phyloP scores from a whole-genome alignment of 2,797 vertebrate genomes.

The Parauchenoglanis punctatus region DNA sequence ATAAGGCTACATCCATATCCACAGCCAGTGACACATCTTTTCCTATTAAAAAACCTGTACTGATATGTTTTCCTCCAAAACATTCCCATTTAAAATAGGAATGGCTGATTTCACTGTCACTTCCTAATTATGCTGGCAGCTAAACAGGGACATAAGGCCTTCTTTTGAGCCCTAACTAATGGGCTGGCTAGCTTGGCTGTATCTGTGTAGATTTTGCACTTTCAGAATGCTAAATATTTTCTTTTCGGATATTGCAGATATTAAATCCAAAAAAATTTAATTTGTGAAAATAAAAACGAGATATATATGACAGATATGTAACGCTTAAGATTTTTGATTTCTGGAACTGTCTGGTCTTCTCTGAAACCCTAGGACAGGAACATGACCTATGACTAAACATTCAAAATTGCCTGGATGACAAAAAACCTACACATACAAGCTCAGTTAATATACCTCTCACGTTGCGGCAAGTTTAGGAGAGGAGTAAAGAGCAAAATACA shows the following conservation, averaged over 20 bases:
- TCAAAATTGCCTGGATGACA: not conserved
- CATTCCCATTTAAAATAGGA: not conserved
- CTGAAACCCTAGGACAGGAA: not conserved
- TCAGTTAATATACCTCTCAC: not conserved
- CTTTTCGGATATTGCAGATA: not conserved
- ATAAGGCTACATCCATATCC: not conserved
- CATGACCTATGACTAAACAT: not conserved
- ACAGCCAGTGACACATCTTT: not conserved
- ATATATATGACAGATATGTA: not conserved
- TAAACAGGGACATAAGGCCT: not conserved
- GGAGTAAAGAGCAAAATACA: slow-evolving; percentile 13
- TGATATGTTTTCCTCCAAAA: not conserved
- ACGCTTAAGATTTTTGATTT: not conserved
- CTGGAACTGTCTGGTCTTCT: not conserved
- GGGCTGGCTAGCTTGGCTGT: not conserved
- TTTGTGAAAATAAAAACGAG: not conserved
- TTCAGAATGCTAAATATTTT: not conserved
- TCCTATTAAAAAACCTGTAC: not conserved
- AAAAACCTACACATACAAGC: not conserved
- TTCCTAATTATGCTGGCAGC: not conserved
- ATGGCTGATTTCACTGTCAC: not conserved
- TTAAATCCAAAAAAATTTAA: not conserved
- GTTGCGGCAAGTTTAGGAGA: not conserved
- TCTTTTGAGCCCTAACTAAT: not conserved
- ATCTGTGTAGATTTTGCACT: not conserved